Percentiles rank a stretch among this genome's conserved stretches.
Conservation (phyloP, 2,113 vertebrate genomes). For the Hylia prasina region DNA sequence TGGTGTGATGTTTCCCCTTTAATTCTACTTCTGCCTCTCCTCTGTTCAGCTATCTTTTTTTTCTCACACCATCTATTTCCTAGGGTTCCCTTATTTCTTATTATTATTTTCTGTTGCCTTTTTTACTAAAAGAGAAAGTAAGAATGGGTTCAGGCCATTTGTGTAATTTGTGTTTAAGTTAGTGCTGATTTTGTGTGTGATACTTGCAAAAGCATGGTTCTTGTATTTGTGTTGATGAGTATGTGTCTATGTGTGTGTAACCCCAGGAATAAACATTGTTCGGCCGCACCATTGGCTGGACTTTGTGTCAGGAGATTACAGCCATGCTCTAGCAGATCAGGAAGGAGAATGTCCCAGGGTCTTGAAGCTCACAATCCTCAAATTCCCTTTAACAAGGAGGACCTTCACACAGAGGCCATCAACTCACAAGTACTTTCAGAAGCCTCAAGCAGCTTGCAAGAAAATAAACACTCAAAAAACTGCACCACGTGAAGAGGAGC, state of each 20-base stretch:
- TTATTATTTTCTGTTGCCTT: neutral
- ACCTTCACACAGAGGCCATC: rapidly evolving
- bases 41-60: neutral
- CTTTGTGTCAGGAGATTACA: neutral
- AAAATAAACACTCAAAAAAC: neutral
- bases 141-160: neutral
- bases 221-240: neutral
- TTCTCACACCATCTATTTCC: neutral
- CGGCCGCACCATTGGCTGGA: neutral
- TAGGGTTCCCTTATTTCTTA: neutral
- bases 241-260: too few relatives aligned
- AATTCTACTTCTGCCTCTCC: neutral
- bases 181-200: neutral
- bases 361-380: neutral
- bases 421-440: neutral
- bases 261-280: neutral
- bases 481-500: neutral
- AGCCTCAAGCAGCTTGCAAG: neutral
- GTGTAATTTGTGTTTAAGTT: neutral
- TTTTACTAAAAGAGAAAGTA: neutral
- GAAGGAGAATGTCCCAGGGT: neutral
- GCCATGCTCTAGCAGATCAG: neutral
- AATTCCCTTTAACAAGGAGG: neutral
- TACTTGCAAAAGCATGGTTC: neutral
- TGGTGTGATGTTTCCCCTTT: neutral